Conservation (phyloP, 2,797 vertebrate species). For the Novumbra hubbsi region DNA sequence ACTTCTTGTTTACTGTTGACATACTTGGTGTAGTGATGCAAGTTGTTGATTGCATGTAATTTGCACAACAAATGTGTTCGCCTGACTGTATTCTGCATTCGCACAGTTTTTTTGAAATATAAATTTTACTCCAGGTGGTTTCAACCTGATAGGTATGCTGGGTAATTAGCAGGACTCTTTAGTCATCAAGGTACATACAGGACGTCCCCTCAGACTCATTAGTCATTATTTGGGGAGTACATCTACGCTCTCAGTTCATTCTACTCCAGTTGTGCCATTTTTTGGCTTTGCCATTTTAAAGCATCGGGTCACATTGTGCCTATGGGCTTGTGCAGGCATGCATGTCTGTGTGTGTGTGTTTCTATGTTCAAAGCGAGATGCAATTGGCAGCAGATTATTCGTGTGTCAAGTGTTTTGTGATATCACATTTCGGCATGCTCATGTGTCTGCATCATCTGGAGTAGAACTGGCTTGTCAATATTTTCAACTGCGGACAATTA, state of each 20-base stretch:
- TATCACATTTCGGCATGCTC: constrained; percentile 43
- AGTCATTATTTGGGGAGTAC: constrained; percentile 58
- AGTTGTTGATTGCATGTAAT: too few relatives aligned
- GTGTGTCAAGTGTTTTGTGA: constrained; percentile 20
- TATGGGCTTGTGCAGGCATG: background rate
- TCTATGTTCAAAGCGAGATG: background rate
- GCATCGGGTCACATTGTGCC: background rate
- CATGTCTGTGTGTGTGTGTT: background rate
- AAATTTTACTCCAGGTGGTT: constrained; percentile 52
- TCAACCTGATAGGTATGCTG: constrained; percentile 53
- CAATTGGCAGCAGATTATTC: background rate
- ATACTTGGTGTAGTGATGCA: too few relatives aligned
- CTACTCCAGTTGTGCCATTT: constrained; percentile 26
- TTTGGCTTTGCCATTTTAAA: constrained; percentile 18
- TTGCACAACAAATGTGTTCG: too few relatives aligned
- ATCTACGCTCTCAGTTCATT: constrained; percentile 32
- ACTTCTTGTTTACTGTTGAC: too few relatives aligned
- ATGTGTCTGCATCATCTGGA: constrained; percentile 55
- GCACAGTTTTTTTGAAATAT: constrained; percentile 20
- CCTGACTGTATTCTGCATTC: too few relatives aligned
- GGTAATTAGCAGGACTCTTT: constrained; percentile 67
- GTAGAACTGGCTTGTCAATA: constrained; percentile 54
- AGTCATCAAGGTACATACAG: constrained; percentile 59
- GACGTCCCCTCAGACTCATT: constrained; percentile 52
- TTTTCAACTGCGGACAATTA: constrained; percentile 64